These are phyloP conservation scores for Axis porcinus DNA, from an alignment of 2,113 vertebrate species.

Conservation along the genomic window DNA sequence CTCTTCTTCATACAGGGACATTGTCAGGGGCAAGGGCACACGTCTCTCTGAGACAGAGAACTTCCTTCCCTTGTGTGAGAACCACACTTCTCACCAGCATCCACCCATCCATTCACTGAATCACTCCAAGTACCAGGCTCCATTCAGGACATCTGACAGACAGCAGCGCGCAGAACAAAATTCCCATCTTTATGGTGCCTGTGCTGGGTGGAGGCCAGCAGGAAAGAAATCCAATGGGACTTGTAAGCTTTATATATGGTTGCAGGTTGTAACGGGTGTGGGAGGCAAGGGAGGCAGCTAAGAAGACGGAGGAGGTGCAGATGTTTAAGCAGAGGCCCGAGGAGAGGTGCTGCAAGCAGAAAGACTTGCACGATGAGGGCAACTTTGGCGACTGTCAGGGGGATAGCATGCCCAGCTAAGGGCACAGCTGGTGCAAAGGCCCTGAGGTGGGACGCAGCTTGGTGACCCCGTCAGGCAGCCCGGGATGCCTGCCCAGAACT, in stretches of 20 bases:
- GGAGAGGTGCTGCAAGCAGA: background rate
- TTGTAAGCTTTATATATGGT: rapidly evolving
- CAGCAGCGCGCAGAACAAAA: background rate
- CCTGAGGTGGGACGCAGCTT: background rate
- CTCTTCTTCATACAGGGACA: background rate
- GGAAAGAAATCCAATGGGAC: background rate
- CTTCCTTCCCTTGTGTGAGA: background rate
- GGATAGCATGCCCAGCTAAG: background rate
- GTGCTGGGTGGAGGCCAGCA: background rate
- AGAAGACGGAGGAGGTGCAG: rapidly evolving
- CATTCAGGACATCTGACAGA: background rate
- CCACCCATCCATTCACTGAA: too few species aligned
- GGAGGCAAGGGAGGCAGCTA: background rate
- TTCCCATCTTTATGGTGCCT: rapidly evolving
- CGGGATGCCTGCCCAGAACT: background rate
- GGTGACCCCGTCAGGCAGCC: background rate
- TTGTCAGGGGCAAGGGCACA: background rate
- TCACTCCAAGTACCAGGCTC: rapidly evolving
- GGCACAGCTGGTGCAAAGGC: background rate
- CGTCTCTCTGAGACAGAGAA: background rate
- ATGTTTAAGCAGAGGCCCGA: rapidly evolving
- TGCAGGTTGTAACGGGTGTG: background rate
- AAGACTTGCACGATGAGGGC: rapidly evolving
- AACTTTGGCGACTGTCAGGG: background rate
- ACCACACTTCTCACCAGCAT: background rate